Evolutionary conservation across 2,797 vertebrate species (phyloP).

Genomic region (Enteromius fasciolatus): DNA sequence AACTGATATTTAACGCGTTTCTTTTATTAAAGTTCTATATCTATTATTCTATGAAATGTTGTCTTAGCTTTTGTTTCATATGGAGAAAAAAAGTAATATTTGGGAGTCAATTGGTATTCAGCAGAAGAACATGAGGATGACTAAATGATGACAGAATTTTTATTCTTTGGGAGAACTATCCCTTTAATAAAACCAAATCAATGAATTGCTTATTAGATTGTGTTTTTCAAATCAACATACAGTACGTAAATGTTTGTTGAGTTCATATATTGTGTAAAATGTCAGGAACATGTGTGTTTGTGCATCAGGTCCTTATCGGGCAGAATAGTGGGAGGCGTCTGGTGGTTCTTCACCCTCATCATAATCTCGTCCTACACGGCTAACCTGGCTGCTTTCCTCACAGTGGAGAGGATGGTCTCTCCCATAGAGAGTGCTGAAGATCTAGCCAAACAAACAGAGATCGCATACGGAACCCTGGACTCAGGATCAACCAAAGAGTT

Average conservation of each 20-base stretch:
- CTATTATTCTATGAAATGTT: too few species aligned
- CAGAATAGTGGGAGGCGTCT: constrained; percentile 98
- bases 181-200: not conserved
- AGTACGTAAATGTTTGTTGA: not conserved
- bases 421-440: constrained; percentile 99
- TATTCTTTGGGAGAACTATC: too few species aligned
- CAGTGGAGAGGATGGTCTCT: constrained; percentile 99
- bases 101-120: too few species aligned
- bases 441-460: constrained; percentile 99
- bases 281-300: constrained; percentile 11
- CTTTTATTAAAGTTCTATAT: too few species aligned
- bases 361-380: constrained; percentile 99
- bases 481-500: constrained; percentile 99
- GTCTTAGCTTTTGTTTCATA: too few species aligned
- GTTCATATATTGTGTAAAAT: not conserved
- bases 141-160: too few species aligned
- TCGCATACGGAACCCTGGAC: constrained; percentile 98
- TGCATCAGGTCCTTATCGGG: constrained; percentile 92
- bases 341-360: constrained; percentile 99
- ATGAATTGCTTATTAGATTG: not conserved
- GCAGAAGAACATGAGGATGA: too few species aligned
- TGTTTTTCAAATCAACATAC: not conserved
- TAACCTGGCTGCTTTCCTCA: constrained; percentile 99
- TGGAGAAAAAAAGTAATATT: too few species aligned
- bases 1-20: constrained; percentile 23